Evolutionary conservation across 2,113 vertebrate genomes (phyloP).

Genomic region (Notiomystis cincta): DNA sequence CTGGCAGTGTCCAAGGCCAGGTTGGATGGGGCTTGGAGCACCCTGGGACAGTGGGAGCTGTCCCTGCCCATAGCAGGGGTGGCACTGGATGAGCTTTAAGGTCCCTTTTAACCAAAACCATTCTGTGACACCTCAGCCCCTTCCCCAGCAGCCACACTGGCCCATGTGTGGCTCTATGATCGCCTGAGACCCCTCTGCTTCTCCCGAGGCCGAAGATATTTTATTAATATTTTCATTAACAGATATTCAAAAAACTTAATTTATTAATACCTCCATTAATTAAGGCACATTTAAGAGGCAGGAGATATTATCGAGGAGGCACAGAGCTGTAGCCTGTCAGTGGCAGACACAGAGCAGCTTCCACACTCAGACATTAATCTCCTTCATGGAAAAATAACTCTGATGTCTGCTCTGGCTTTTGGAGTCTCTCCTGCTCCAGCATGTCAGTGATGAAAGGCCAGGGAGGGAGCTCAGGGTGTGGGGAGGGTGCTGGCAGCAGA

Average conservation of each 20-base stretch:
- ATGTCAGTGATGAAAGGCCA: background rate
- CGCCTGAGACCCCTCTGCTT: background rate
- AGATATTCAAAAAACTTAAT: background rate
- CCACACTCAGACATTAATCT: slow-evolving; percentile 12
- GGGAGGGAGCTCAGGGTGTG: background rate
- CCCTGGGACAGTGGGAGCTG: rapidly evolving
- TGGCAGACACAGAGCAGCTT: background rate
- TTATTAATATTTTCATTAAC: background rate
- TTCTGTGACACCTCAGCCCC: background rate
- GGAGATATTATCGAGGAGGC: background rate
- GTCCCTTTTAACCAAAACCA: background rate
- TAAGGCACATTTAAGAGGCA: background rate
- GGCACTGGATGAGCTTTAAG: background rate
- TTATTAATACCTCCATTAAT: background rate
- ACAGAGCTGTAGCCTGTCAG: background rate
- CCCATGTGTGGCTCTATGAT: background rate
- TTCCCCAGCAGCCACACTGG: background rate
- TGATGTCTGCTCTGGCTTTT: background rate
- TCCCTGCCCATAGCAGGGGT: background rate
- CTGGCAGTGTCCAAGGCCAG: background rate
- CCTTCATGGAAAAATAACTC: background rate
- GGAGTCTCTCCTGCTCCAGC: background rate
- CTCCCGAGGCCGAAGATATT: background rate
- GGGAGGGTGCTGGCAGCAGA: background rate
- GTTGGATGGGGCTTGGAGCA: background rate